Evolutionary conservation across 2,888 invertebrate genomes (phyloP), one percentile per base, ranked within the genome.

Genomic region (Sarcophaga rosellei): DNA sequence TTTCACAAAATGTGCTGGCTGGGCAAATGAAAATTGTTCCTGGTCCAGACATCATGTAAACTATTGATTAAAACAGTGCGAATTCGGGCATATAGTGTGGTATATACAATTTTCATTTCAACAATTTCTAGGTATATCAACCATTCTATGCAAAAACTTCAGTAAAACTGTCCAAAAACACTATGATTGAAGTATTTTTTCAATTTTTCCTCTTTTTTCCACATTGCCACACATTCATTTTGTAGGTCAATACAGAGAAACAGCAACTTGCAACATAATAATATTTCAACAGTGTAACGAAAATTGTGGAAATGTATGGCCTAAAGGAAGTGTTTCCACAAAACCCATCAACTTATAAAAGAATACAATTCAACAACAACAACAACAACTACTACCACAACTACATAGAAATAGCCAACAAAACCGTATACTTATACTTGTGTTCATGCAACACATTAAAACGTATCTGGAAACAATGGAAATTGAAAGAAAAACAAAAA

Each of bases 271-370:
- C 53, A 53, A 17, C 5, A 53, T 17, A 17, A 12, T 53, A 15
- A 53, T 11, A 61, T 47, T 61, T 78, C 63, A 62, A 70, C 57
- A 70, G 70, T 61, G 35, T 62, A 75, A 72, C 70, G 45, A n/a
- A 70, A 21, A 74, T 61, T 72, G 59, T 21, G 57, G 61, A 76
- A 61, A 53, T 69, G n/a, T 12, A n/a, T 74, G 23, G 66, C 81
- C 61, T 57, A 20, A 68, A 17, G 76, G 17, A 62, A 82, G n/a
- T 62, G 21, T 68, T 59, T 45, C 15, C 17, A 65, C 25, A 73
- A 70, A 72, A 47, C 10, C 69, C 21, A 70, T 17, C 78, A 25
- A 15, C 20, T 20, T 44, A 11, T 10, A 65, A 35, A 1, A 1
- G 8, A 1, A 35, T 35, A 8, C 8, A 35, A 35, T 35, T 35